Evolutionary conservation across 2,113 vertebrate genomes (phyloP).

Genomic region (Cebus imitator): DNA sequence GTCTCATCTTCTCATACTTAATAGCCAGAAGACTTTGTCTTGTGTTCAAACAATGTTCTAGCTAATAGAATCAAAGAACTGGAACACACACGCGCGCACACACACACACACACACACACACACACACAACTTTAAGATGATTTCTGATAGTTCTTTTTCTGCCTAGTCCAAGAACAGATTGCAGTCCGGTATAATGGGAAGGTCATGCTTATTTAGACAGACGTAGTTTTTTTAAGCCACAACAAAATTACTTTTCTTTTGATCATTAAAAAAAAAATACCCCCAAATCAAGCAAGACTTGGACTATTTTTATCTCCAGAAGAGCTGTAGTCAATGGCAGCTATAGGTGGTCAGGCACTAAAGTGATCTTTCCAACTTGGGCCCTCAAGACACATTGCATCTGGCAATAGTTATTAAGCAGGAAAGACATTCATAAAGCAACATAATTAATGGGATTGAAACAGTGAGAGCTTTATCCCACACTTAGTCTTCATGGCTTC

Average conservation of each 20-base stretch:
- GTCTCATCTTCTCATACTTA: constrained; percentile 30
- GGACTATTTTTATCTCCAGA: neutral
- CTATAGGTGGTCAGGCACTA: constrained; percentile 11
- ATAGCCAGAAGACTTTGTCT: constrained; percentile 40
- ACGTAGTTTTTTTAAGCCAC: constrained; percentile 31
- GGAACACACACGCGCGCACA: neutral
- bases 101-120: no score
- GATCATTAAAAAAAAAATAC: neutral
- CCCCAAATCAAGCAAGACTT: constrained; percentile 44
- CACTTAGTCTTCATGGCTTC: constrained; percentile 26
- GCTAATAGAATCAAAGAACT: constrained; percentile 52
- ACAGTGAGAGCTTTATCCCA: constrained; percentile 53
- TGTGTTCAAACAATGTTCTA: constrained; percentile 55
- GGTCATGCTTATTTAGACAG: constrained; percentile 56
- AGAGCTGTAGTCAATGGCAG: constrained; percentile 8
- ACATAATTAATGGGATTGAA: constrained; percentile 20
- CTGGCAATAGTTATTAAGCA: constrained; percentile 37
- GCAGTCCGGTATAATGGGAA: constrained; percentile 43
- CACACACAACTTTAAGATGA: neutral
- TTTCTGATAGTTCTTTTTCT: constrained; percentile 48
- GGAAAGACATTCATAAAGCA: constrained; percentile 70
- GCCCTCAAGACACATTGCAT: constrained; percentile 55
- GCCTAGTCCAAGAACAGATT: constrained; percentile 31
- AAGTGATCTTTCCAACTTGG: constrained; percentile 42
- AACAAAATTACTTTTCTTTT: constrained; percentile 59